Base-by-base conservation (phyloP, 2,113 vertebrate species). In the Eudyptes chrysolophus region DNA sequence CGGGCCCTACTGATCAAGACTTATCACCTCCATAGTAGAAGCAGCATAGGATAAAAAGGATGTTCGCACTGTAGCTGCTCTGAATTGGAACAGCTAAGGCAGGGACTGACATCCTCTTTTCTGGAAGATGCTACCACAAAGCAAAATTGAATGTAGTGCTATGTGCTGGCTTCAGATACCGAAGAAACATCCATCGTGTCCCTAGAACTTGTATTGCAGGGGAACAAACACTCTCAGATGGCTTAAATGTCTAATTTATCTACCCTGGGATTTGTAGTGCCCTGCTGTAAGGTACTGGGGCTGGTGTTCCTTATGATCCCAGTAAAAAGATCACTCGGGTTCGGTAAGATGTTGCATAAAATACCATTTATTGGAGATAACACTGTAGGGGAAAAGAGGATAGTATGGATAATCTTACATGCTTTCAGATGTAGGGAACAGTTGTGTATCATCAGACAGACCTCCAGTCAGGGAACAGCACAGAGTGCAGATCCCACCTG, bases 1-100 rank as follows among this genome's bases (percentile, higher is more conserved):
- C 0, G 0, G 7, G 7, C 8, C 14, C 20, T 6, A 32, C 36
- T 58, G 16, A 36, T 40, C 14, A 58, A 78, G 36, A 54, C 8
- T 54, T 70, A 40, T 49, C 19, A 34, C 11, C 14, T 75, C 7
- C n/a, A 40, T 9, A 48, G 19, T 36, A 58, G 6, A 85, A 22
- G 6, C 16, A 96, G 7, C 7, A 36, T 21, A 36, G 34, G 7
- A 82, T 19, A 40, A 46, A 95, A 78, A 29, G 32, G 7, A 2
- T 82, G 14, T 38, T 90, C 79, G 14, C 17, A 32, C 8, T 74
- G 7, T 49, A 71, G 25, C 16, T 82, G 26, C 4, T 62, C n/a
- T 90, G 30, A 90, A 44, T 25, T n/a, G 11, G 42, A 78, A 42
- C 2, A 84, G 14, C 17, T 72, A 34, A 55, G n/a, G 13, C 26